These are phyloP conservation scores for Microcebus ravelobensis DNA, from an alignment of 2,113 vertebrate species.

Conservation along the genomic window DNA sequence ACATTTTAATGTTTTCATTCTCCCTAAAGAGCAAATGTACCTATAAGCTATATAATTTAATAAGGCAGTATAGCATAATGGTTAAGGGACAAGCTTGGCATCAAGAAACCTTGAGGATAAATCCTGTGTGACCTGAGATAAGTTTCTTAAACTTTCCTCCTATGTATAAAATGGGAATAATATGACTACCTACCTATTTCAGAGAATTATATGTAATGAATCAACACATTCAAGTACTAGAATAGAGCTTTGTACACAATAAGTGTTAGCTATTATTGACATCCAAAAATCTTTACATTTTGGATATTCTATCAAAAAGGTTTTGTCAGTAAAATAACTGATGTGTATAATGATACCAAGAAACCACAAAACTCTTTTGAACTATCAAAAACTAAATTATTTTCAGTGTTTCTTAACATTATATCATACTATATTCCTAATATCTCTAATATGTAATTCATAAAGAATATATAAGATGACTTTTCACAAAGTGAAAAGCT, in stretches of 20 bases:
- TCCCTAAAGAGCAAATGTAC: background rate
- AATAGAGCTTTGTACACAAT: background rate
- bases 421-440: background rate
- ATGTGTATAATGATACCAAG: background rate
- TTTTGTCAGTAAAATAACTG: background rate
- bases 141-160: background rate
- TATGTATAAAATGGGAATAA: background rate
- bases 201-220: background rate
- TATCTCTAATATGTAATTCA: background rate
- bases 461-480: background rate
- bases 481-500: background rate
- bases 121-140: background rate
- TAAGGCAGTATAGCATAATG: background rate
- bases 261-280: background rate
- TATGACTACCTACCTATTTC: background rate
- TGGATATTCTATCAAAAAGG: background rate
- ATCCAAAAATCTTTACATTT: background rate
- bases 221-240: background rate
- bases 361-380: conserved; percentile 14
- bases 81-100: background rate
- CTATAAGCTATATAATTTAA: background rate
- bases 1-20: background rate
- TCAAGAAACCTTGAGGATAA: background rate
- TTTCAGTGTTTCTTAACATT: background rate
- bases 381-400: conserved; percentile 5